Percentiles rank a stretch among this genome's conserved stretches.
Evolutionary conservation across 2,797 vertebrate genomes (phyloP).

Genomic region (Synanceia verrucosa): DNA sequence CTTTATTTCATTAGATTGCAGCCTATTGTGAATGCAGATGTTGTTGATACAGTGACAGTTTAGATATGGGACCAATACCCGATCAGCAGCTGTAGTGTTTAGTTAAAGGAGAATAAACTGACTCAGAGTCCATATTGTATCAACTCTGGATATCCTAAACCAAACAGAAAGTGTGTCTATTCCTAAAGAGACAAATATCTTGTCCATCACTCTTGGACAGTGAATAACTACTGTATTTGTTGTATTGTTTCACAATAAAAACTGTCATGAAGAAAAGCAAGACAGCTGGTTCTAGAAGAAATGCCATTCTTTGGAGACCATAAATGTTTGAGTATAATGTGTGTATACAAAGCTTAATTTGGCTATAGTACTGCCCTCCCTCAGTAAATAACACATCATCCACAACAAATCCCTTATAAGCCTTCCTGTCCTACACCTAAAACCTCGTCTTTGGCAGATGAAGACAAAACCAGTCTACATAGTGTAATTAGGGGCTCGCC

Average conservation of each 20-base stretch:
- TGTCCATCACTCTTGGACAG: neutral
- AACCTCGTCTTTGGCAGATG: conserved; percentile 78
- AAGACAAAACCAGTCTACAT: conserved; percentile 61
- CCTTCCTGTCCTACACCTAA: conserved; percentile 16
- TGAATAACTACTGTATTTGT: neutral
- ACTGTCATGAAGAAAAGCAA: conserved; percentile 20
- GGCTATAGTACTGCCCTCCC: conserved; percentile 45
- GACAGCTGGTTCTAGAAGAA: conserved; percentile 37
- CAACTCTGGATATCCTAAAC: conserved; percentile 2
- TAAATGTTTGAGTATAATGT: conserved; percentile 42
- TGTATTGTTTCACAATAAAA: conserved; percentile 17
- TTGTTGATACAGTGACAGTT: conserved; percentile 7
- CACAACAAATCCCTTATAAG: conserved; percentile 25
- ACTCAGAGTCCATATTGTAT: conserved; percentile 7
- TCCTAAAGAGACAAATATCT: conserved; percentile 5
- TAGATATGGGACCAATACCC: neutral
- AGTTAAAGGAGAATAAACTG: conserved; percentile 26
- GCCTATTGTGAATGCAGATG: conserved; percentile 19
- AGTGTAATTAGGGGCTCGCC: conserved; percentile 53
- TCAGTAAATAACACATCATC: conserved; percentile 29
- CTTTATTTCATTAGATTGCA: conserved; percentile 27
- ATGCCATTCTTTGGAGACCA: conserved; percentile 59
- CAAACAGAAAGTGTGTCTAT: conserved; percentile 12
- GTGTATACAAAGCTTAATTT: conserved; percentile 54
- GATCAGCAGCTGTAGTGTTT: conserved; percentile 21